phyloP scores from a whole-genome alignment of 2,113 vertebrate species.

The Lota lota region DNA sequence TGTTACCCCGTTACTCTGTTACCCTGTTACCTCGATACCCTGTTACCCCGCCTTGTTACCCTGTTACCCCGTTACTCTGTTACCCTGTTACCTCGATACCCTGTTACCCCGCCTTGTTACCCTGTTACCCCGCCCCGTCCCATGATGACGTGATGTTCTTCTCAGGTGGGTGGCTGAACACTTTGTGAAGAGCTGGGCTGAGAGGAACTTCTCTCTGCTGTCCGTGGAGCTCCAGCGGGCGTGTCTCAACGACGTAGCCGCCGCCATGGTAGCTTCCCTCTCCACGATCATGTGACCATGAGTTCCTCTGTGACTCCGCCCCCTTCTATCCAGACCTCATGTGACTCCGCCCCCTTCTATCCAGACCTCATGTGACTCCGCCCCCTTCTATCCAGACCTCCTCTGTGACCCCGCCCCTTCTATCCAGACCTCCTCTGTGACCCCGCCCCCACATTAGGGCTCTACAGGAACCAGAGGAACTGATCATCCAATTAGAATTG shows the following conservation, averaged over 20 bases:
- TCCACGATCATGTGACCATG: background rate
- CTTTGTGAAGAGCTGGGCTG: slow-evolving; percentile 89
- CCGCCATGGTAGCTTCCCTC: slow-evolving; percentile 81
- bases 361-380: too few relatives aligned
- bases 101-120: too few relatives aligned
- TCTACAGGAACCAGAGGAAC: slow-evolving; percentile 57
- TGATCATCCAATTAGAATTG: slow-evolving; percentile 57
- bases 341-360: slow-evolving; percentile 18
- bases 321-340: background rate
- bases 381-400: background rate
- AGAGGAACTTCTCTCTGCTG: slow-evolving; percentile 86
- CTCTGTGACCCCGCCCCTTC: background rate
- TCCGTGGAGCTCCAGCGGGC: slow-evolving; percentile 83
- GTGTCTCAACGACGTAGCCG: slow-evolving; percentile 79
- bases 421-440: slow-evolving; percentile 7
- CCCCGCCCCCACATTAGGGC: background rate
- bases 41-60: too few relatives aligned
- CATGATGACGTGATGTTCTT: background rate
- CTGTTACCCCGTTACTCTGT: too few relatives aligned
- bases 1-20: too few relatives aligned
- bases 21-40: too few relatives aligned
- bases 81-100: too few relatives aligned
- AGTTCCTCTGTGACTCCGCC: too few relatives aligned
- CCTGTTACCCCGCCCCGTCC: too few relatives aligned
- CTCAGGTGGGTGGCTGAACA: slow-evolving; percentile 87